These are phyloP conservation scores for Oreochromis aureus DNA, from an alignment of 2,113 vertebrate species.

Conservation along the genomic window DNA sequence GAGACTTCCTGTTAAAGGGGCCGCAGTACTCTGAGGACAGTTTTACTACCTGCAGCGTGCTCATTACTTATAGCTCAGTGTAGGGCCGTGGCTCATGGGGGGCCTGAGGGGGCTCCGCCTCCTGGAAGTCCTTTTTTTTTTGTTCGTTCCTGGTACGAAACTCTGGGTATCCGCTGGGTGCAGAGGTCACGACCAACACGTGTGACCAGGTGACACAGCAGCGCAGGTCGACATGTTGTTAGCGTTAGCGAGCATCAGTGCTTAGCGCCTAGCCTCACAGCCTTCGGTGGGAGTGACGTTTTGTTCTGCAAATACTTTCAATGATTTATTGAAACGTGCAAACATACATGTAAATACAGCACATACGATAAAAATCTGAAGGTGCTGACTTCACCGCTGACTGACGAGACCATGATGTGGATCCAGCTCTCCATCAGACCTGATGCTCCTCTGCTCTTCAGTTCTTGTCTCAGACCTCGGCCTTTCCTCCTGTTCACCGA, in stretches of 20 bases:
- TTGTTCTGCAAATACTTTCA: background rate
- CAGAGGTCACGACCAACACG: background rate
- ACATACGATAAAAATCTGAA: background rate
- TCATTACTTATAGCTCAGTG: background rate
- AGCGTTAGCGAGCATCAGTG: background rate
- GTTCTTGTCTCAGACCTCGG: background rate
- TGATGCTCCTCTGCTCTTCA: background rate
- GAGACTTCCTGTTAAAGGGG: background rate
- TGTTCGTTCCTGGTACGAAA: background rate
- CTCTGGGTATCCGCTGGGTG: background rate
- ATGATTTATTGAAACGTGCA: background rate
- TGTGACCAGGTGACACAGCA: background rate
- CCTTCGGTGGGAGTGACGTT: rapidly evolving
- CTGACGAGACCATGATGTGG: rapidly evolving
- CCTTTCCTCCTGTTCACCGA: background rate
- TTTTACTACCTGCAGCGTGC: background rate
- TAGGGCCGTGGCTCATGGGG: background rate
- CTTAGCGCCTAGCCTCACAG: background rate
- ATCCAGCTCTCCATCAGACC: background rate
- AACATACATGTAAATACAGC: rapidly evolving
- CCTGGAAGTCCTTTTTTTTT: background rate
- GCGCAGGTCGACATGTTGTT: background rate
- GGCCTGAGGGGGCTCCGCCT: background rate
- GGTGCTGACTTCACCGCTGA: background rate
- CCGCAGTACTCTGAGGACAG: background rate